Conservation (phyloP, 2,888 invertebrate genomes). For the Ypsolopha sequella region DNA sequence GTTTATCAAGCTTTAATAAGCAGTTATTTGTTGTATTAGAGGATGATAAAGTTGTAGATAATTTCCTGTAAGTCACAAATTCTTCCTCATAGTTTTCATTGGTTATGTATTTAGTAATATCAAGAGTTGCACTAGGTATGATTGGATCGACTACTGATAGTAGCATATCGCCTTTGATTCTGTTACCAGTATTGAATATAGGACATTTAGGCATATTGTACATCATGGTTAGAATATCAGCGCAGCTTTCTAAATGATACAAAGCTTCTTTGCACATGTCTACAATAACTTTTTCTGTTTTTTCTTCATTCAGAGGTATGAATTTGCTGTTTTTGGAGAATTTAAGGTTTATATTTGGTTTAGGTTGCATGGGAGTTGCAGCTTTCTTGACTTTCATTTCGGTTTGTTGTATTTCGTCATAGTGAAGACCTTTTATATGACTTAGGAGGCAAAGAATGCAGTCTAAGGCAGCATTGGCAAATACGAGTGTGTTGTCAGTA, state of each 20-base stretch:
- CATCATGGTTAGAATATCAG: slow-evolving; percentile 91
- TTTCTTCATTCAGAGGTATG: slow-evolving; percentile 57
- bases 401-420: slow-evolving; percentile 59
- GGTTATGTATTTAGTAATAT: slow-evolving; percentile 76
- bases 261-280: slow-evolving; percentile 83
- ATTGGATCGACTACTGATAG: slow-evolving; percentile 86
- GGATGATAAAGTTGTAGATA: slow-evolving; percentile 64
- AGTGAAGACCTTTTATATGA: slow-evolving; percentile 79
- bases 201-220: slow-evolving; percentile 96
- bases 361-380: slow-evolving; percentile 33
- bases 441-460: slow-evolving; percentile 90
- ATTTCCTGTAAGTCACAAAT: slow-evolving; percentile 74
- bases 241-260: slow-evolving; percentile 87
- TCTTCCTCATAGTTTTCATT: slow-evolving; percentile 76
- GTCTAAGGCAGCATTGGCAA: slow-evolving; percentile 94
- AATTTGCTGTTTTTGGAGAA: slow-evolving; percentile 62
- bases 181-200: slow-evolving; percentile 89
- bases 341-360: slow-evolving; percentile 49
- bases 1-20: slow-evolving; percentile 78
- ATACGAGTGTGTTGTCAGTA: slow-evolving; percentile 93
- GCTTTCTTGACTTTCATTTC: slow-evolving; percentile 55
- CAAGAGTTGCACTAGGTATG: slow-evolving; percentile 80
- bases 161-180: slow-evolving; percentile 82
- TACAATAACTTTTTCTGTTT: slow-evolving; percentile 60
- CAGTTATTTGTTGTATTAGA: slow-evolving; percentile 66